phyloP scores from a whole-genome alignment of 2,888 invertebrate species.

The Stenichneumon culpator region DNA sequence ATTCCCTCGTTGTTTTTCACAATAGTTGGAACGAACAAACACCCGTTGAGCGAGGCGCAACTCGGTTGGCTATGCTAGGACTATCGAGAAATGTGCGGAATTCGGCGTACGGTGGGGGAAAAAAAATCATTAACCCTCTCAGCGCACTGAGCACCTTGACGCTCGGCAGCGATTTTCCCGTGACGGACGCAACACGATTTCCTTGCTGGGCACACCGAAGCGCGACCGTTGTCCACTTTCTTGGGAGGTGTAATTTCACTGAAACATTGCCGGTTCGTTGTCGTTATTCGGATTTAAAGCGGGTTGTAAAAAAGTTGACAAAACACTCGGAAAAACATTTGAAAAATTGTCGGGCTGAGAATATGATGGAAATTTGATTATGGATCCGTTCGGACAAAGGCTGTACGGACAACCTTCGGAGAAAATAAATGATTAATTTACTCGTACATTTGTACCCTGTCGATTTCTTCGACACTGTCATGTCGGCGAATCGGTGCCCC shows the following conservation, averaged over 20 bases:
- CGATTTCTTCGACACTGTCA: background rate
- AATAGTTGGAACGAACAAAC: constrained; percentile 59
- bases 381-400: too few relatives aligned
- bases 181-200: too few relatives aligned
- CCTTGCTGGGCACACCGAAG: background rate
- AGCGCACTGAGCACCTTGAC: background rate
- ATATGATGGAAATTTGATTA: too few relatives aligned
- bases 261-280: background rate
- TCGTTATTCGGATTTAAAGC: background rate
- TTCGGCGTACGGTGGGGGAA: background rate
- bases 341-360: background rate
- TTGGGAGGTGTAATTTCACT: background rate
- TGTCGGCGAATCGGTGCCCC: too few relatives aligned
- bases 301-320: background rate
- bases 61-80: constrained; percentile 9
- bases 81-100: background rate
- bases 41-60: background rate
- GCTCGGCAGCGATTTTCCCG: background rate
- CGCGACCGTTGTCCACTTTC: background rate
- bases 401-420: too few relatives aligned
- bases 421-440: too few relatives aligned
- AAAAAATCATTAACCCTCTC: constrained; percentile 2
- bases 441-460: background rate
- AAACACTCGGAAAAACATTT: background rate
- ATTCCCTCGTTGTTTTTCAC: constrained; percentile 43